phyloP scores from a whole-genome alignment of 2,888 invertebrate species.

The Trichacis sp. region DNA sequence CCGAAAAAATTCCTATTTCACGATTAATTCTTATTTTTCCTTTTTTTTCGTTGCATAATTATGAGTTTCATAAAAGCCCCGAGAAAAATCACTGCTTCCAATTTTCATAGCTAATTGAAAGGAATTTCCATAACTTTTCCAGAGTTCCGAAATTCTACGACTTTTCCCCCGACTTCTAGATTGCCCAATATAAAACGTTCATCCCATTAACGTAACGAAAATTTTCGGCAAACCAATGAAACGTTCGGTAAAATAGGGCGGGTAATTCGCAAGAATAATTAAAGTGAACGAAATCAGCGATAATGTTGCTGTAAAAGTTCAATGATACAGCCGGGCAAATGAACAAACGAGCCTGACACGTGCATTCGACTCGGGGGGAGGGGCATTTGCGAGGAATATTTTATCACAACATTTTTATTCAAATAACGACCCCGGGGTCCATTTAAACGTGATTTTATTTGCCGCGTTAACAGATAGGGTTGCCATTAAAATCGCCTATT shows the following conservation, averaged over 20 bases:
- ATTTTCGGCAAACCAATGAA: constrained; percentile 32
- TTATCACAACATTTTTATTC: constrained; percentile 22
- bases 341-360: constrained; percentile 1
- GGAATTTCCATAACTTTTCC: no score
- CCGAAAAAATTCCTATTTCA: no score
- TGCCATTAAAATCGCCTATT: constrained; percentile 27
- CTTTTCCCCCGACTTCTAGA: no score
- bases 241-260: background rate
- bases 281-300: constrained; percentile 40
- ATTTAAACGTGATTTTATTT: constrained; percentile 25
- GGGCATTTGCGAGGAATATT: background rate
- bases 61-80: no score
- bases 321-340: background rate
- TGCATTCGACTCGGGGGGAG: background rate
- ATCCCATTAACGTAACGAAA: constrained; percentile 26
- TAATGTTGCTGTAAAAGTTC: constrained; percentile 20
- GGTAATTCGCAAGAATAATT: background rate
- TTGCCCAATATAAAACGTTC: no score
- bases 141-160: no score
- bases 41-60: no score
- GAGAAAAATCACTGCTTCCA: no score
- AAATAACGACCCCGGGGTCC: constrained; percentile 2
- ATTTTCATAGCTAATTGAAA: no score
- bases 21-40: no score
- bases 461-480: constrained; percentile 20